Evolutionary conservation across 1,140 invertebrate genomes (phyloP), one percentile per base, ranked within the genome.

Genomic region (Musca vetustissima): DNA sequence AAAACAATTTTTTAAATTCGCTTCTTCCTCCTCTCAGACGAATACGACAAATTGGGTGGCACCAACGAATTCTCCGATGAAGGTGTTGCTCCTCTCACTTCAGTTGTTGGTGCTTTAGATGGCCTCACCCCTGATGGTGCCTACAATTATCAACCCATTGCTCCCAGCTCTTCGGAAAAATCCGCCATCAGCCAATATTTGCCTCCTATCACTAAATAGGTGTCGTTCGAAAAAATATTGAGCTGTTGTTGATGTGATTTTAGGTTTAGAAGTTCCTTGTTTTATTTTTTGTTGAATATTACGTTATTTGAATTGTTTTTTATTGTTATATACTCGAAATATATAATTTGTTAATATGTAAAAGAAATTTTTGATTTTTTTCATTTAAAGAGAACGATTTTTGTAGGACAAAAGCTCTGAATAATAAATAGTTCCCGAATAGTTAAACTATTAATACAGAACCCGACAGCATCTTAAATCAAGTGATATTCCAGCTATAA

Each of bases 1-100:
- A 55, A 65, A 47, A 24, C 8, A 28, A 28, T 28, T 28, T 28
- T 28, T 8, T 4, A n/a, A n/a, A n/a, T n/a, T n/a, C n/a, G n/a
- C n/a, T 22, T 64, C 50, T 52, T 59, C 15, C 24, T 32, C 13
- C 32, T n/a, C 65, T 3, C 48, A 72, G 71, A 64, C 4, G 79
- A 81, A 72, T 81, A 81, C 57, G 79, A 81, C 50, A 76, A 80
- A 61, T 66, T 81, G n/a, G 79, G 77, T 15, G 79, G 79, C 65
- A 76, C 79, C 72, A 78, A 75, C 21, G 79, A 81, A 66, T 77
- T 70, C 69, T 76, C 78, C 69, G 79, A 81, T 73, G 79, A 81
- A 13, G 78, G 70, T 64, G 75, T 73, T 61, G 79, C 79, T 0
- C 79, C 79, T 11, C 70, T 81, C 7, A 81, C 77, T 47, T 81